Conservation (phyloP, 2,113 vertebrate genomes). For the Procavia capensis region DNA sequence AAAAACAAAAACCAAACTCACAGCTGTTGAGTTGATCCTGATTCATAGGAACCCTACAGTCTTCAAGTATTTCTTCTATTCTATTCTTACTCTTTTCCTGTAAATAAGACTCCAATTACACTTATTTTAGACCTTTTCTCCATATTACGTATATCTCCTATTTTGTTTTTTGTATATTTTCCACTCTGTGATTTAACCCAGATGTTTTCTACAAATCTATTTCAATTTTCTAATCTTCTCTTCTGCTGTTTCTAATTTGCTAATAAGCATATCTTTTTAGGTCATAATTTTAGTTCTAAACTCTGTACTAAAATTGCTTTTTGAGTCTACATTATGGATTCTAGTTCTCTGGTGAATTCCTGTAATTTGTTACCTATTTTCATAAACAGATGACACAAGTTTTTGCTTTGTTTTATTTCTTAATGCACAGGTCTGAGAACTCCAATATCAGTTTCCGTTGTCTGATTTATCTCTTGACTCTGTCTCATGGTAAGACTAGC, state of each 20-base stretch:
- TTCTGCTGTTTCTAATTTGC: not conserved
- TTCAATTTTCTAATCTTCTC: not conserved
- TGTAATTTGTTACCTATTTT: not conserved
- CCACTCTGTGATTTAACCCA: not conserved
- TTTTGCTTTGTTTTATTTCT: not conserved
- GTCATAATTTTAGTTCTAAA: not conserved
- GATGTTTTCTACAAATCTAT: not conserved
- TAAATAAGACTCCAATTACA: no score
- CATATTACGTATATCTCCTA: not conserved
- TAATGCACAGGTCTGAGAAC: not conserved
- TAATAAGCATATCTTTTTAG: no score
- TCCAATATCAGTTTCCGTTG: not conserved
- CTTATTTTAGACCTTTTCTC: not conserved
- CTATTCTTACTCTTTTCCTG: no score
- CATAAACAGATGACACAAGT: not conserved
- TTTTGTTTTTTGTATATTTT: not conserved
- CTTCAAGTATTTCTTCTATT: not conserved
- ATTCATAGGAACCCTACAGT: no score
- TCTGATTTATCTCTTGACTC: not conserved
- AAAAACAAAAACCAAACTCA: no score
- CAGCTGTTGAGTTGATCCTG: no score
- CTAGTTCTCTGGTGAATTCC: not conserved
- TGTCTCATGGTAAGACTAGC: not conserved
- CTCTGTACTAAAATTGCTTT: not conserved
- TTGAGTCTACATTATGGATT: not conserved